phyloP scores from a whole-genome alignment of 2,888 invertebrate species.

The Nycteola revayana region DNA sequence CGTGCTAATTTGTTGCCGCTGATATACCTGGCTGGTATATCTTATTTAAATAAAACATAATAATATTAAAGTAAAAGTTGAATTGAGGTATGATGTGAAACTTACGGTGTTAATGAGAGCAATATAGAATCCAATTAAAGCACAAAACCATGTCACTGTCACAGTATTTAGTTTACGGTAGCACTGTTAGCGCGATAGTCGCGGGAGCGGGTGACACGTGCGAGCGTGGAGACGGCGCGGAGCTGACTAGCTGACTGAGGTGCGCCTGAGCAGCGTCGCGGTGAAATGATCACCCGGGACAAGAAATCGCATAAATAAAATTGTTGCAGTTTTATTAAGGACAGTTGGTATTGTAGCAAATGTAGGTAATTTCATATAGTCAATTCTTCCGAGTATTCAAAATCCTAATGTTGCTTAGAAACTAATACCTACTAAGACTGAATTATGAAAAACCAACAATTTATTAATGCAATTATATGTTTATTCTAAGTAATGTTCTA shows the following conservation, averaged over 20 bases:
- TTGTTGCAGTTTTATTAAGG: slow-evolving; percentile 45
- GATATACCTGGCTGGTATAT: neutral
- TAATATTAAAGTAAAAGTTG: slow-evolving; percentile 26
- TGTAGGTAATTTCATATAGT: too few relatives aligned
- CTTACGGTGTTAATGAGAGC: slow-evolving; percentile 66
- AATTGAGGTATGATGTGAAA: slow-evolving; percentile 21
- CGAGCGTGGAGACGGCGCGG: slow-evolving; percentile 35
- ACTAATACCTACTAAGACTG: too few relatives aligned
- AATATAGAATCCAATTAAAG: slow-evolving; percentile 68
- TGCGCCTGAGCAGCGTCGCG: slow-evolving; percentile 41
- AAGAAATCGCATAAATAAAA: slow-evolving; percentile 49
- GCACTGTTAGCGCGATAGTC: slow-evolving; percentile 47
- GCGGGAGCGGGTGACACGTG: slow-evolving; percentile 34
- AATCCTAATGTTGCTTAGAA: too few relatives aligned
- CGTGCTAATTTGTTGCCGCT: slow-evolving; percentile 41
- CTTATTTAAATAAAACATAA: slow-evolving; percentile 7
- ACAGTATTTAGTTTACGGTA: slow-evolving; percentile 54
- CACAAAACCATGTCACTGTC: slow-evolving; percentile 79
- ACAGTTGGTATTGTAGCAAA: too few relatives aligned
- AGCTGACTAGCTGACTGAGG: slow-evolving; percentile 44
- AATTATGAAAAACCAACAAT: too few relatives aligned
- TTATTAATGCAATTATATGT: too few relatives aligned
- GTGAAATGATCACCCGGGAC: slow-evolving; percentile 49
- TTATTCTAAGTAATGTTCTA: too few relatives aligned
- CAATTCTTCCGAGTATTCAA: too few relatives aligned